Conservation (phyloP, 2,797 vertebrate genomes). For the Graptemys geographica region DNA sequence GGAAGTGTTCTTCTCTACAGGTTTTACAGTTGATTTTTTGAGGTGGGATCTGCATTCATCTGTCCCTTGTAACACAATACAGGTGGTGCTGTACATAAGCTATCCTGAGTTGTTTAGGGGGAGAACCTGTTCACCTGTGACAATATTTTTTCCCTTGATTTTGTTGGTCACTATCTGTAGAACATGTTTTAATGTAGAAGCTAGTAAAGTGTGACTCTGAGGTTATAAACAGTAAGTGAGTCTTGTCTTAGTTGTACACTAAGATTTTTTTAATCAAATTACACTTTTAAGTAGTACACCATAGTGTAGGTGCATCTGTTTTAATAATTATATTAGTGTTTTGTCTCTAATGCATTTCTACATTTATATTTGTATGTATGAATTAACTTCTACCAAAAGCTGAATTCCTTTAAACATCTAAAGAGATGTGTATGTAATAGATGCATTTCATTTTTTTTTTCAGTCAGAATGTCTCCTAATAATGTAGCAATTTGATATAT, state of each 20-base stretch:
- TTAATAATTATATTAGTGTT: conserved; percentile 46
- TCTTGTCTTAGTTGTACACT: conserved; percentile 52
- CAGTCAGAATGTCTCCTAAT: background rate
- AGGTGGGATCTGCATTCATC: conserved; percentile 42
- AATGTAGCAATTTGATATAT: background rate
- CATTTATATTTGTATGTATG: conserved; percentile 58
- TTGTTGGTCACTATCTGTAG: conserved; percentile 47
- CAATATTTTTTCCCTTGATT: conserved; percentile 58
- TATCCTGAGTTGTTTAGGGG: conserved; percentile 20
- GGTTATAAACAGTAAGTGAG: conserved; percentile 50
- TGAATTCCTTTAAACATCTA: conserved; percentile 32
- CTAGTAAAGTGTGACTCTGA: conserved; percentile 42
- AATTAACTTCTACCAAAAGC: conserved; percentile 58
- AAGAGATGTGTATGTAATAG: background rate
- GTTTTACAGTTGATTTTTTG: conserved; percentile 37
- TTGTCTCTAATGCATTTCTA: conserved; percentile 65
- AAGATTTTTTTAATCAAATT: conserved; percentile 57
- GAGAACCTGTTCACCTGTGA: conserved; percentile 46
- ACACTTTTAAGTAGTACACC: conserved; percentile 66
- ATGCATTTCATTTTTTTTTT: background rate
- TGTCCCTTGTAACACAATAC: background rate
- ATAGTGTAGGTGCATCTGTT: conserved; percentile 69
- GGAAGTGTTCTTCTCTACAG: conserved; percentile 76
- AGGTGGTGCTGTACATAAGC: background rate
- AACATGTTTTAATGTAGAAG: conserved; percentile 54